Percentiles rank a stretch among this genome's conserved stretches.
phyloP scores from a whole-genome alignment of 1,140 invertebrate genomes.

The Trichogramma pretiosum region DNA sequence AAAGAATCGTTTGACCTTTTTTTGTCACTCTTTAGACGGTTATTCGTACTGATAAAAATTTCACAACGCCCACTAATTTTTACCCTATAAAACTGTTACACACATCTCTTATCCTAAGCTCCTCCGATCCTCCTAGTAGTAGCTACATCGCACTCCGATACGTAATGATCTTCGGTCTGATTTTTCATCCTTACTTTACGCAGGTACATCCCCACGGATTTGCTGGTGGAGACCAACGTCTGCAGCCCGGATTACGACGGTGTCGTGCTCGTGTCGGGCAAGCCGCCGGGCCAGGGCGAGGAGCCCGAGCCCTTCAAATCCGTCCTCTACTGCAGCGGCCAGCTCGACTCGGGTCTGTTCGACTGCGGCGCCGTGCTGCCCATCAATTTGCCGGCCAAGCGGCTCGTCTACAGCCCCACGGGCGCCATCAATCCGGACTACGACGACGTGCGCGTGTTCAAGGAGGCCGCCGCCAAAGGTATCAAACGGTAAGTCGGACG shows the following conservation, averaged over 20 bases:
- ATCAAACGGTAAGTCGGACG: slow-evolving; percentile 53
- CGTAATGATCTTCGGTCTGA: too few relatives aligned
- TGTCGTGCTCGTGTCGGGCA: slow-evolving; percentile 38
- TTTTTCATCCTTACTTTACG: too few relatives aligned
- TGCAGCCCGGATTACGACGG: slow-evolving; percentile 36
- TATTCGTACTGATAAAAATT: too few relatives aligned
- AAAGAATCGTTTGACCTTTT: too few relatives aligned
- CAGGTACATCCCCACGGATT: slow-evolving; percentile 38
- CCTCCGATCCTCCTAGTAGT: not conserved
- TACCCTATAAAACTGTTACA: too few relatives aligned
- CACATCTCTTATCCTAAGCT: too few relatives aligned
- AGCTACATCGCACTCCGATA: too few relatives aligned
- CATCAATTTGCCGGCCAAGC: slow-evolving; percentile 53
- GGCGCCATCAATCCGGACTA: slow-evolving; percentile 70
- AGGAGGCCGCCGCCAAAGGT: slow-evolving; percentile 53
- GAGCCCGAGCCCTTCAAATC: slow-evolving; percentile 42
- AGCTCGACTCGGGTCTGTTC: slow-evolving; percentile 35
- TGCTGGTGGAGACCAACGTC: slow-evolving; percentile 38
- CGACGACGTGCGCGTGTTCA: slow-evolving; percentile 66
- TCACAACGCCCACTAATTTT: too few relatives aligned
- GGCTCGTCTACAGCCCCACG: slow-evolving; percentile 66
- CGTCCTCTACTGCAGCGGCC: slow-evolving; percentile 30
- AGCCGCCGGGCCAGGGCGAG: slow-evolving; percentile 28
- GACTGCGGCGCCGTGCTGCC: slow-evolving; percentile 49
- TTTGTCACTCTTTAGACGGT: too few relatives aligned